A percentile compares a stretch with the other conserved stretches of the same genome.
phyloP scores from a whole-genome alignment of 2,888 invertebrate genomes.

The Cephus pulcher region DNA sequence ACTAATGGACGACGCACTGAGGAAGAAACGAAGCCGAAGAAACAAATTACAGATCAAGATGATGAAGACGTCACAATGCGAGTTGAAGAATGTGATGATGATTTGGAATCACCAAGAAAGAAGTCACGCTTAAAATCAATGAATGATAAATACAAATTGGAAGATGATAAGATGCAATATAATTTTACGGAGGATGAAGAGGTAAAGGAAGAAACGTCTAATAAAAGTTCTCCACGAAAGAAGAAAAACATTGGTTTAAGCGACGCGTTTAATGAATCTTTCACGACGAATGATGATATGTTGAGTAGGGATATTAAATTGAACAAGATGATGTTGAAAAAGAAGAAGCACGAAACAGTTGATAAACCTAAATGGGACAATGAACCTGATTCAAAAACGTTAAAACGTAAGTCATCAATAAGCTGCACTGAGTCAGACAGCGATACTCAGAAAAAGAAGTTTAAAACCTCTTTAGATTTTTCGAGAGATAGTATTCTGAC shows the following conservation, averaged over 20 bases:
- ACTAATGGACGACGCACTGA: not conserved
- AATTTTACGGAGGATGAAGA: not conserved
- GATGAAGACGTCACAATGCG: not conserved
- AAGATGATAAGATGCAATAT: not conserved
- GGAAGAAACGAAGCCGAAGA: not conserved
- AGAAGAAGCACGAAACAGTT: not conserved
- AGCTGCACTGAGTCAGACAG: not conserved
- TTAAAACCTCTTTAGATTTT: not conserved
- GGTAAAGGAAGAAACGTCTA: not conserved
- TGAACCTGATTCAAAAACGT: not conserved
- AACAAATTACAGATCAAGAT: not conserved
- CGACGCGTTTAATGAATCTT: not conserved
- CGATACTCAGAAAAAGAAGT: not conserved
- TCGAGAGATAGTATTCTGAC: not conserved
- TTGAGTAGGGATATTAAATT: not conserved
- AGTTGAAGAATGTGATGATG: not conserved
- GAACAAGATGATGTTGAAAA: not conserved
- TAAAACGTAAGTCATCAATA: not conserved
- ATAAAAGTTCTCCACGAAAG: not conserved
- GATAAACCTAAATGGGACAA: not conserved
- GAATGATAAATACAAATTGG: not conserved
- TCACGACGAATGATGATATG: not conserved
- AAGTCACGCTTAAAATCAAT: not conserved
- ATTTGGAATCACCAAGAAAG: not conserved
- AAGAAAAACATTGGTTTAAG: not conserved